A percentile compares a stretch with the other conserved stretches of the same genome.
Conservation (phyloP, 64 coral and sea anemone genomes). For the Trachythela sp. region DNA sequence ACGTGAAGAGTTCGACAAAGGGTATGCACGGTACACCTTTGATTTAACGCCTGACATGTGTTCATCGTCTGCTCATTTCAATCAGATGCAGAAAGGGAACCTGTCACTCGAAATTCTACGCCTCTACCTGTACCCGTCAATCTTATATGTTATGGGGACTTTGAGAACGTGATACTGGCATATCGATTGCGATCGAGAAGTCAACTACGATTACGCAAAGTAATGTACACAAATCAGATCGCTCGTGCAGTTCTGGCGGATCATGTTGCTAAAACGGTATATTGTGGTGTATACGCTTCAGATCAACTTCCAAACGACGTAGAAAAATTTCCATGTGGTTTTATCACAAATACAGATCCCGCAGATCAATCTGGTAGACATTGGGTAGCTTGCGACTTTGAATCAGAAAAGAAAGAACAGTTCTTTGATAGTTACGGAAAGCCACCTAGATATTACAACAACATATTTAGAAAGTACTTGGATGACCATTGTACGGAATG, state of each 20-base stretch:
- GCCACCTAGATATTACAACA: background rate
- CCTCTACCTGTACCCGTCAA: constrained; percentile 4
- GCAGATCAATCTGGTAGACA: background rate
- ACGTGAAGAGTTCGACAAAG: background rate
- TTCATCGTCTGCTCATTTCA: background rate
- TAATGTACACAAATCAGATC: constrained; percentile 21
- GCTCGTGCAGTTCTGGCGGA: background rate
- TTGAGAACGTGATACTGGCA: constrained; percentile 7
- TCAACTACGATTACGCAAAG: constrained; percentile 8
- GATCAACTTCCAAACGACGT: background rate
- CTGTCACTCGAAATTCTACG: background rate
- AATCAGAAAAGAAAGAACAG: background rate
- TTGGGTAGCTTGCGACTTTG: constrained; percentile 33
- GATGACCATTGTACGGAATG: too few species aligned
- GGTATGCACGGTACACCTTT: constrained; percentile 3
- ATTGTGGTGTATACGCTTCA: constrained; percentile 14
- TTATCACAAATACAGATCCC: constrained; percentile 24
- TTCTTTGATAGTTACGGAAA: constrained; percentile 41
- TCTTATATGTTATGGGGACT: constrained; percentile 18
- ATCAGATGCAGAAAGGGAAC: background rate
- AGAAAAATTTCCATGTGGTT: constrained; percentile 1
- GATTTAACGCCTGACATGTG: constrained; percentile 35
- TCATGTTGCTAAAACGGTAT: background rate
- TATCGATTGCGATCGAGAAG: constrained; percentile 10
- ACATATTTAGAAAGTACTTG: background rate